phyloP scores from a whole-genome alignment of 2,113 vertebrate species.

The Aegotheles bennettii region DNA sequence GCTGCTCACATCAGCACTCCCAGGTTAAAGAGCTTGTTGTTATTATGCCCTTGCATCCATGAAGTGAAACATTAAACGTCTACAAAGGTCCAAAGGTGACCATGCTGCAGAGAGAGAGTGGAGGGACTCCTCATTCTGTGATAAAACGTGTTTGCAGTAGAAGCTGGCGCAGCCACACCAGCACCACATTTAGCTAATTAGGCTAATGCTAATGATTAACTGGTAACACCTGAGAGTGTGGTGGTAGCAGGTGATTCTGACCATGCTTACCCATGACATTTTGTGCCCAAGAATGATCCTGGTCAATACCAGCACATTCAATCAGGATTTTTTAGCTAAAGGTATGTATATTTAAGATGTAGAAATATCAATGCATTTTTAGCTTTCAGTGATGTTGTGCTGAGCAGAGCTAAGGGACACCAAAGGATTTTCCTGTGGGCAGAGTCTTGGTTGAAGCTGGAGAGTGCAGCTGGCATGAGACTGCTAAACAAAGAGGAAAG shows the following conservation, averaged over 20 bases:
- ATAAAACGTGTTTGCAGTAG: neutral
- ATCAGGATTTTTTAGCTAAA: neutral
- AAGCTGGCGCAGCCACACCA: neutral
- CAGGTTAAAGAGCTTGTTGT: neutral
- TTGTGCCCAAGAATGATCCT: neutral
- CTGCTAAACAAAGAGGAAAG: neutral
- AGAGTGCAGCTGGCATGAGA: too few relatives aligned
- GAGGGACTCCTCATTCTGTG: neutral
- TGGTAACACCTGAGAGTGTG: neutral
- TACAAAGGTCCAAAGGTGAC: neutral
- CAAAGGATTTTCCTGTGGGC: fast-evolving
- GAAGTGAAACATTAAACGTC: neutral
- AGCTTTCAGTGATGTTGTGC: neutral
- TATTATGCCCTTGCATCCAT: fast-evolving
- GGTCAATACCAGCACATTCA: neutral
- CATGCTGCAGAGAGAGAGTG: fast-evolving
- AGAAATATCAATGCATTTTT: neutral
- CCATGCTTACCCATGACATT: too few relatives aligned
- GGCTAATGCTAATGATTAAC: neutral
- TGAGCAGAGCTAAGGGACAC: neutral
- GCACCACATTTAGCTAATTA: neutral
- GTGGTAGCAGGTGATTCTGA: neutral
- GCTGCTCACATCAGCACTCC: fast-evolving
- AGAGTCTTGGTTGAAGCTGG: neutral
- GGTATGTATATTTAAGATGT: neutral